Evolutionary conservation across 2,113 vertebrate genomes (phyloP).

Genomic region (Leptocoma aspasia): DNA sequence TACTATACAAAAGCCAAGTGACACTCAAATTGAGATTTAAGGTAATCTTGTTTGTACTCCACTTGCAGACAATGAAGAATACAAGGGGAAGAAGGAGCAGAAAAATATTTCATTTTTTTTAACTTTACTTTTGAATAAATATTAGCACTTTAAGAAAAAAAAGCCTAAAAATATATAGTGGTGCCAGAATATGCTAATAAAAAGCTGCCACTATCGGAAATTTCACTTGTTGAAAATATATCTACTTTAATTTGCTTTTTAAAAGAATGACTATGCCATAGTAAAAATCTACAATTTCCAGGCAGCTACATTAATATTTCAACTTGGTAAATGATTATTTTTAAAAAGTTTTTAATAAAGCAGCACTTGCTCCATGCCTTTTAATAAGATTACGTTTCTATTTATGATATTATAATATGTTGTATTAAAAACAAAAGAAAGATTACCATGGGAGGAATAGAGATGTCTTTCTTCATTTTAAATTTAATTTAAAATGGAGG

Average conservation of each 20-base stretch:
- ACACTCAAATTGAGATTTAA: neutral
- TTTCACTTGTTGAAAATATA: neutral
- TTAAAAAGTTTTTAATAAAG: conserved; percentile 29
- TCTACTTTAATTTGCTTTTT: neutral
- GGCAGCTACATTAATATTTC: conserved; percentile 47
- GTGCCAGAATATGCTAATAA: neutral
- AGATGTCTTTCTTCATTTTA: conserved; percentile 41
- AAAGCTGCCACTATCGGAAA: neutral
- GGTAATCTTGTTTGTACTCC: neutral
- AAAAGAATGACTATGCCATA: neutral
- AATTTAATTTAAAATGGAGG: conserved; percentile 50
- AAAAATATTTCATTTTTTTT: neutral
- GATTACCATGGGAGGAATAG: neutral
- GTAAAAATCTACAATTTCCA: conserved; percentile 7
- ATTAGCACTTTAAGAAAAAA: neutral
- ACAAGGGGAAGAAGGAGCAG: fast-evolving
- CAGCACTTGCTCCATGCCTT: conserved; percentile 8
- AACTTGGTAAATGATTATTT: conserved; percentile 35
- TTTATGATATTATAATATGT: conserved; percentile 38
- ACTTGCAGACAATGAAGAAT: neutral
- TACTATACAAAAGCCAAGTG: neutral
- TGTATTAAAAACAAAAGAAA: conserved; percentile 62
- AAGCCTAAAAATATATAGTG: neutral
- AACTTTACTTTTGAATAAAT: neutral
- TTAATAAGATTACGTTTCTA: conserved; percentile 56